Percentiles rank a stretch among this genome's conserved stretches.
Conservation (phyloP, 1,140 invertebrate species). For the Zaprionus inermis region DNA sequence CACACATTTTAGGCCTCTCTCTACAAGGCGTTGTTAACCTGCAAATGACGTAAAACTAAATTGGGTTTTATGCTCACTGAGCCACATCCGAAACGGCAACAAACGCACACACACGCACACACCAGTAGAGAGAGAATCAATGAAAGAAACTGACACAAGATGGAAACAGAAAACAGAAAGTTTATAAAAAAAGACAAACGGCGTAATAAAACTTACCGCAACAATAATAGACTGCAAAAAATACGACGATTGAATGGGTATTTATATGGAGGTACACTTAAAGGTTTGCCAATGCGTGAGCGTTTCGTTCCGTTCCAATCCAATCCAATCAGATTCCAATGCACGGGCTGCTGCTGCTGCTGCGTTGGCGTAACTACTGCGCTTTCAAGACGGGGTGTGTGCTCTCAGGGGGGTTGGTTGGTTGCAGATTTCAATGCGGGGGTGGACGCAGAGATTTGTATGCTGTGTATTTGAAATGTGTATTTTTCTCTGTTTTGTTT, state of each 20-base stretch:
- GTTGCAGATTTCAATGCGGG: constrained; percentile 14
- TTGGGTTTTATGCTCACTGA: constrained; percentile 69
- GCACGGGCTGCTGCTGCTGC: constrained; percentile 17
- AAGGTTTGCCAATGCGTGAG: constrained; percentile 11
- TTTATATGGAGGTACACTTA: not conserved
- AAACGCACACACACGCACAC: constrained; percentile 33
- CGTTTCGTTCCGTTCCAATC: constrained; percentile 9
- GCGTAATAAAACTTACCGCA: constrained; percentile 40
- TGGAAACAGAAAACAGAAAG: constrained; percentile 36
- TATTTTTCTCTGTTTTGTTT: constrained; percentile 15
- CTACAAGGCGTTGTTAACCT: constrained; percentile 44
- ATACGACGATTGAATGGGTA: constrained; percentile 17
- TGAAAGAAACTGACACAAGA: constrained; percentile 13
- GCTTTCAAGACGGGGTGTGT: constrained; percentile 22
- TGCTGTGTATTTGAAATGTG: constrained; percentile 12
- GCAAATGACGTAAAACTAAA: constrained; percentile 66
- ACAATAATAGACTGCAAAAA: constrained; percentile 35
- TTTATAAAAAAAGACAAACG: constrained; percentile 25
- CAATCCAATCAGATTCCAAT: constrained; percentile 41
- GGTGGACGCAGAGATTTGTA: constrained; percentile 19
- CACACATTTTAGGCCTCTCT: not conserved
- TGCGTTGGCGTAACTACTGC: constrained; percentile 37
- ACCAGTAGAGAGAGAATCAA: constrained; percentile 18
- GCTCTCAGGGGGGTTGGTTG: constrained; percentile 1
- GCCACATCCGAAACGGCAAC: constrained; percentile 59